Evolutionary conservation across 2,888 invertebrate species (phyloP).

Genomic region (Formica aserva): DNA sequence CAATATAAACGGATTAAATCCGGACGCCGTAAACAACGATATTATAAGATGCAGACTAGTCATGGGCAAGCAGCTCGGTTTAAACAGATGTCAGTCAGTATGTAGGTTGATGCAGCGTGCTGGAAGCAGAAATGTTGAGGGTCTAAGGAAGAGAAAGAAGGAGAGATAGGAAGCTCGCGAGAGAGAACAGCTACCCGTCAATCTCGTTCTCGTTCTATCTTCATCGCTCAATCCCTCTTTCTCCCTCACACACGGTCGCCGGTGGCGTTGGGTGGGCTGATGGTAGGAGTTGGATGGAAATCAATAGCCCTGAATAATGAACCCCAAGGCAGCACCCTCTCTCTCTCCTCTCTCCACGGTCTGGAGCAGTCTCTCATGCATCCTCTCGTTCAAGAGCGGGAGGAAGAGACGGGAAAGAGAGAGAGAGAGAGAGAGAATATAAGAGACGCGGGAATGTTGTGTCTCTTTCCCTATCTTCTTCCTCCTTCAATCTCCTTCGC

Average conservation of each 20-base stretch:
- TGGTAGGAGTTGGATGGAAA: slow-evolving; percentile 85
- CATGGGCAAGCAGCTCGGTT: slow-evolving; percentile 74
- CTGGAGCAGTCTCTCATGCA: slow-evolving; percentile 83
- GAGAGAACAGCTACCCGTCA: slow-evolving; percentile 76
- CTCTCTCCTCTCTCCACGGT: slow-evolving; percentile 79
- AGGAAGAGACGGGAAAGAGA: slow-evolving; percentile 47
- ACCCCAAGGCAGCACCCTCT: slow-evolving; percentile 83
- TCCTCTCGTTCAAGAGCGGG: slow-evolving; percentile 77
- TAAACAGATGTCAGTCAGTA: slow-evolving; percentile 78
- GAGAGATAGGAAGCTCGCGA: slow-evolving; percentile 61
- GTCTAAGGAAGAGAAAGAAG: slow-evolving; percentile 57
- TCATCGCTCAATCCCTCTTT: slow-evolving; percentile 69
- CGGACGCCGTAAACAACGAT: slow-evolving; percentile 49
- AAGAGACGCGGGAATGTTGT: slow-evolving; percentile 39
- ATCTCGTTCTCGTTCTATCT: slow-evolving; percentile 74
- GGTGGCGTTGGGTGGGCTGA: slow-evolving; percentile 79
- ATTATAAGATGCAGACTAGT: slow-evolving; percentile 54
- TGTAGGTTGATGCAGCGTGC: slow-evolving; percentile 75
- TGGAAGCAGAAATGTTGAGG: slow-evolving; percentile 62
- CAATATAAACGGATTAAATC: slow-evolving; percentile 49
- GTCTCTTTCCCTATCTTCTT: slow-evolving; percentile 64
- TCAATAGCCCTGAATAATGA: slow-evolving; percentile 86
- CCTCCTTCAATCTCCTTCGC: slow-evolving; percentile 64
- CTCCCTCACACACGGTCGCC: slow-evolving; percentile 76
- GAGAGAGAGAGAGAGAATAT: slow-evolving; percentile 13